phyloP scores from a whole-genome alignment of 2,113 vertebrate species.

The Canis aureus region DNA sequence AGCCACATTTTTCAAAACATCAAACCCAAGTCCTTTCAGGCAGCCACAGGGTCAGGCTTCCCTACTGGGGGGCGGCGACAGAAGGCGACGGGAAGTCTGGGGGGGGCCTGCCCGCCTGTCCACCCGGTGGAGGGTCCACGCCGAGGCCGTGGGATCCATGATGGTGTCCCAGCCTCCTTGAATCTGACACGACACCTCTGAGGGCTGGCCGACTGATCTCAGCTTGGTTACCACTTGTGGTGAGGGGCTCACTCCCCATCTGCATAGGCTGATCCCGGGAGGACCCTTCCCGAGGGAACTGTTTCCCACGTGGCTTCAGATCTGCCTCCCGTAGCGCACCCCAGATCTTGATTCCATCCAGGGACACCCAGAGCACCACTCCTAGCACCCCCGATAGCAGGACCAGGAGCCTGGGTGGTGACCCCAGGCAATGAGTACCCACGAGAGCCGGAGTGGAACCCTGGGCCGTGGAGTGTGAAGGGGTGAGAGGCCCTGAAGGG shows the following conservation, averaged over 20 bases:
- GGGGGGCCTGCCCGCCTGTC: not conserved
- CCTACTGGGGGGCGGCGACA: slow-evolving; percentile 47
- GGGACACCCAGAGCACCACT: not conserved
- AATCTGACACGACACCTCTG: not conserved
- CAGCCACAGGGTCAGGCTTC: slow-evolving; percentile 81
- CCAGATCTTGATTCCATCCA: accelerated
- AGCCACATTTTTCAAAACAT: slow-evolving; percentile 87
- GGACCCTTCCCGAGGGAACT: not conserved
- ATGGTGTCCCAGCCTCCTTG: not conserved
- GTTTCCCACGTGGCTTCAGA: accelerated
- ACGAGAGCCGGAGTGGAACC: accelerated
- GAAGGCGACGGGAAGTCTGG: accelerated
- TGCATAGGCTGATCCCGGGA: accelerated
- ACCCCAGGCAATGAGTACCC: not conserved
- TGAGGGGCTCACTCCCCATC: not conserved
- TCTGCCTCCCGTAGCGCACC: accelerated
- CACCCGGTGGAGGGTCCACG: accelerated
- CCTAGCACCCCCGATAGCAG: too few relatives aligned
- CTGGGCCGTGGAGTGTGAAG: accelerated
- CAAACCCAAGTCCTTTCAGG: slow-evolving; percentile 79
- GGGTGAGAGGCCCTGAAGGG: accelerated
- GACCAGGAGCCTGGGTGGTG: not conserved
- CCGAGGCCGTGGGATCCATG: accelerated
- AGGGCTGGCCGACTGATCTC: not conserved
- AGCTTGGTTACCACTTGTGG: not conserved